A percentile compares a stretch with the other conserved stretches of the same genome.
These are phyloP conservation scores for Lagopus muta DNA, from an alignment of 2,113 vertebrate genomes.

Conservation along the genomic window DNA sequence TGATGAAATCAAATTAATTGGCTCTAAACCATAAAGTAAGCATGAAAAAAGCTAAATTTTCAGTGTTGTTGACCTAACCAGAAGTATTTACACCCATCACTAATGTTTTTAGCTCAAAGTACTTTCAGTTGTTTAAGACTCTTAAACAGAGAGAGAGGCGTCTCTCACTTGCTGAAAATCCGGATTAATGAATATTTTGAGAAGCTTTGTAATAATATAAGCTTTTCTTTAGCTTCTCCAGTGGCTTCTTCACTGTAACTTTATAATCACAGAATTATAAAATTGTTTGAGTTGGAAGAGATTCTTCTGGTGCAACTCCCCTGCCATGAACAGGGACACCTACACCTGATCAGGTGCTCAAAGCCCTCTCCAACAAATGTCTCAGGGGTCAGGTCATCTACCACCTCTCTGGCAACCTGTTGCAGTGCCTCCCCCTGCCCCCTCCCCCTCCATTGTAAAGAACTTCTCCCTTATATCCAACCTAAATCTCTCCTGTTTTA, in stretches of 20 bases:
- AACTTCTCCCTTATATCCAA: too few relatives aligned
- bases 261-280: not conserved
- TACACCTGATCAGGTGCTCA: too few relatives aligned
- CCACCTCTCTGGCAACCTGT: too few relatives aligned
- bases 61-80: not conserved
- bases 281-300: too few relatives aligned
- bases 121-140: not conserved
- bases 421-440: too few relatives aligned
- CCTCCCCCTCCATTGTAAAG: too few relatives aligned
- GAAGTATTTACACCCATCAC: not conserved
- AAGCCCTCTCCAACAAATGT: too few relatives aligned
- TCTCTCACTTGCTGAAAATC: not conserved
- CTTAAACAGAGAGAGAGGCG: too few relatives aligned
- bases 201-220: not conserved
- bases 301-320: too few relatives aligned
- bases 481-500: too few relatives aligned
- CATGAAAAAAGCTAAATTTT: not conserved
- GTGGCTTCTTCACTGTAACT: not conserved
- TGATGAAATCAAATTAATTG: not conserved
- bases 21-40: not conserved
- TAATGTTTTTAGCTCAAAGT: not conserved
- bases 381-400: too few relatives aligned
- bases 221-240: not conserved
- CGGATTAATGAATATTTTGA: conserved; percentile 16
- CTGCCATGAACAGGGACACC: too few relatives aligned